Conservation (phyloP, 2,113 vertebrate genomes). For the Bathybates hornii region DNA sequence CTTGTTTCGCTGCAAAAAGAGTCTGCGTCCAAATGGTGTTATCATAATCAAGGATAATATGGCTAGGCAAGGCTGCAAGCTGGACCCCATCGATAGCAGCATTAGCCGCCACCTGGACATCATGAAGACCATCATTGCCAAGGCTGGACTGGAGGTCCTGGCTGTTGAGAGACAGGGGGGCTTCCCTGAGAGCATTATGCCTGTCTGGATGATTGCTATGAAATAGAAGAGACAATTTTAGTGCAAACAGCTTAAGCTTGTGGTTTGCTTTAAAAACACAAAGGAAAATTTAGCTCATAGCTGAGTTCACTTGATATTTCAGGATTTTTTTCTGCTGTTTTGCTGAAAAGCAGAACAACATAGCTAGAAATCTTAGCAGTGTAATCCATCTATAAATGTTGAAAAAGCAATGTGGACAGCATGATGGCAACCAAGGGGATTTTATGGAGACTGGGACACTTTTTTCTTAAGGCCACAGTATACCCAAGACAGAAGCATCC, state of each 20-base stretch:
- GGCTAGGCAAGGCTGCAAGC: slow-evolving; percentile 84
- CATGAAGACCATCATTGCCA: slow-evolving; percentile 78
- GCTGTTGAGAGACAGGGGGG: slow-evolving; percentile 79
- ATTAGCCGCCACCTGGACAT: slow-evolving; percentile 89
- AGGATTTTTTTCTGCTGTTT: neutral
- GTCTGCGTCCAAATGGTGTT: slow-evolving; percentile 82
- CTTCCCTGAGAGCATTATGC: slow-evolving; percentile 87
- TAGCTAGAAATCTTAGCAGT: neutral
- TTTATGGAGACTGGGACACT: neutral
- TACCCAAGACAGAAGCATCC: neutral
- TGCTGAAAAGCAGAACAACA: neutral
- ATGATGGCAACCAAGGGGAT: neutral
- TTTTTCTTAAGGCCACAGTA: neutral
- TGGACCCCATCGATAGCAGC: slow-evolving; percentile 88
- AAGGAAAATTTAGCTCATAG: neutral
- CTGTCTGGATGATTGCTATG: slow-evolving; percentile 92
- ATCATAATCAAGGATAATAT: slow-evolving; percentile 95
- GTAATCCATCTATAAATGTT: neutral
- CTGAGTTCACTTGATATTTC: neutral
- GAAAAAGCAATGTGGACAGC: neutral
- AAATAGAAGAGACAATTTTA: neutral
- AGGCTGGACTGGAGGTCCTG: slow-evolving; percentile 82
- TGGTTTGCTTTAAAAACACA: neutral
- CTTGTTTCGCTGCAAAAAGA: slow-evolving; percentile 80
- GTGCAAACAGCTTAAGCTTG: neutral